Percentiles rank a stretch among this genome's conserved stretches.
phyloP scores from a whole-genome alignment of 2,113 vertebrate genomes.

The Thalassarche chlororhynchos region DNA sequence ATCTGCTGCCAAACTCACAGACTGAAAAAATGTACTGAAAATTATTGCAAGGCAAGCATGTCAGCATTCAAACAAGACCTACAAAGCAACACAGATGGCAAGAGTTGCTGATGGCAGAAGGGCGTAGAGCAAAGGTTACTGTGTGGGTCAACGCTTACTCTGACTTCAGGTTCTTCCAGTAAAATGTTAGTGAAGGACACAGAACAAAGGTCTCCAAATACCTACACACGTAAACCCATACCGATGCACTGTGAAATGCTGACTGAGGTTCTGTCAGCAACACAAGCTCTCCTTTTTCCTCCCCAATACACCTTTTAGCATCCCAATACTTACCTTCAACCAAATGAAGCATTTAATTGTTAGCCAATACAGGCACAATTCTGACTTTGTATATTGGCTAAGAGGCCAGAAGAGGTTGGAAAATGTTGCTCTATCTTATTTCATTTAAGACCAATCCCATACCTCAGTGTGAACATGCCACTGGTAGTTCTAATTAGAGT shows the following conservation, averaged over 20 bases:
- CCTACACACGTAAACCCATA: neutral
- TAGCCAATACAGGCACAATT: neutral
- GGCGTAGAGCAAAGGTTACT: neutral
- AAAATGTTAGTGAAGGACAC: neutral
- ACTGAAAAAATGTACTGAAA: neutral
- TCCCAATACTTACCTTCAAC: neutral
- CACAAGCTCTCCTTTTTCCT: neutral
- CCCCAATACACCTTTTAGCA: neutral
- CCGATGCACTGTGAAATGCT: neutral
- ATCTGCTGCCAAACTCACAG: neutral
- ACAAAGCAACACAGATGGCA: neutral
- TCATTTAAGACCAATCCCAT: neutral
- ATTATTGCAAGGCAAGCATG: neutral
- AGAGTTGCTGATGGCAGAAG: neutral
- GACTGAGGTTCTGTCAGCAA: neutral
- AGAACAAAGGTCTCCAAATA: neutral
- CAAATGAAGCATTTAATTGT: neutral
- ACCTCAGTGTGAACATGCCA: neutral
- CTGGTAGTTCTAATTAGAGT: neutral
- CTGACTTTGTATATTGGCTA: neutral
- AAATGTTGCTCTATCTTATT: neutral
- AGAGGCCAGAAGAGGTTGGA: neutral
- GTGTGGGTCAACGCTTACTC: neutral
- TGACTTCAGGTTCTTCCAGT: neutral
- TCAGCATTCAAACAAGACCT: neutral